These are phyloP conservation scores for Drosophila setosimentum DNA, from an alignment of 2,888 invertebrate species.

Conservation along the genomic window DNA sequence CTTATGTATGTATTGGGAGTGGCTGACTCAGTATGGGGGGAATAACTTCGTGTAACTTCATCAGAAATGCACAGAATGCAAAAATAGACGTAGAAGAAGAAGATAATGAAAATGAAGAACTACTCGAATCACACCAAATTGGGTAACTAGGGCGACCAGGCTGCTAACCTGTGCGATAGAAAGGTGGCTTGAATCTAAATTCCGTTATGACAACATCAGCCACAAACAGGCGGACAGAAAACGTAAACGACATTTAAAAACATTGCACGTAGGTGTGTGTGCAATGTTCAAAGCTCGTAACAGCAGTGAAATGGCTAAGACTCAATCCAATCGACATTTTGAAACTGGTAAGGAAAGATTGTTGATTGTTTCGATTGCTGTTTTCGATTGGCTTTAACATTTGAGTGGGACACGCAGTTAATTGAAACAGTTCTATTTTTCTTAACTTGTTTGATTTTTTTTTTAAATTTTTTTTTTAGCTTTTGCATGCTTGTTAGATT, in stretches of 20 bases:
- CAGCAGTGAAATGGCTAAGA: slow-evolving; percentile 18
- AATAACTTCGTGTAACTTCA: slow-evolving; percentile 4
- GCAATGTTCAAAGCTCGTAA: slow-evolving; percentile 40
- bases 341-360: slow-evolving; percentile 5
- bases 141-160: slow-evolving; percentile 33
- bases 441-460: background rate
- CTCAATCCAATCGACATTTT: background rate
- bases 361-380: background rate
- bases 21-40: background rate
- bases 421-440: background rate
- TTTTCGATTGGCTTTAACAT: background rate
- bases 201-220: slow-evolving; percentile 61
- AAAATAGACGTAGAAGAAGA: background rate
- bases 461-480: background rate
- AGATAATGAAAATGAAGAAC: slow-evolving; percentile 16
- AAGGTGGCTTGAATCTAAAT: slow-evolving; percentile 41
- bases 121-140: slow-evolving; percentile 2
- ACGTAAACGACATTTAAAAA: slow-evolving; percentile 33
- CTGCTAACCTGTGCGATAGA: slow-evolving; percentile 17
- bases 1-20: background rate
- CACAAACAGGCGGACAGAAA: background rate
- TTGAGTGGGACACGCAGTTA: slow-evolving; percentile 4
- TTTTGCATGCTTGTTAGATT: background rate
- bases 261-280: slow-evolving; percentile 49
- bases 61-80: slow-evolving; percentile 8